phyloP scores from a whole-genome alignment of 2,797 vertebrate species.

The Schizothorax lantsangensis region DNA sequence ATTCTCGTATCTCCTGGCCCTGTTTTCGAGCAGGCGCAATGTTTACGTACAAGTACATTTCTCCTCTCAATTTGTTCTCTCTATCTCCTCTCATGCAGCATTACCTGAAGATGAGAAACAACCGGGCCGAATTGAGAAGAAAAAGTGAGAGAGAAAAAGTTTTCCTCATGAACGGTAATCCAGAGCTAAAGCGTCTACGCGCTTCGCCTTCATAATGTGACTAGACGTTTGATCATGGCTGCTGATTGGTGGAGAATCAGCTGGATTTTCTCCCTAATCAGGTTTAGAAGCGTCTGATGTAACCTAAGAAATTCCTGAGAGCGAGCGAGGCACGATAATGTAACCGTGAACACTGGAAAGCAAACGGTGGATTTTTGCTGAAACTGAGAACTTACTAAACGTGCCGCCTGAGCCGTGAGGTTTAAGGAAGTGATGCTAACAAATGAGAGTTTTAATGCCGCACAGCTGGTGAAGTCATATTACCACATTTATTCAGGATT shows the following conservation, averaged over 20 bases:
- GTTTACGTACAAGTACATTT: slow-evolving; percentile 54
- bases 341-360: neutral
- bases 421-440: slow-evolving; percentile 47
- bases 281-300: slow-evolving; percentile 24
- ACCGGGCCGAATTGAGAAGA: slow-evolving; percentile 12
- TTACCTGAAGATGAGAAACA: slow-evolving; percentile 37
- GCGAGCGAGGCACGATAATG: neutral
- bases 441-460: slow-evolving; percentile 41
- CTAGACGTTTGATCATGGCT: slow-evolving; percentile 16
- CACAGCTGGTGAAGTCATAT: slow-evolving; percentile 47
- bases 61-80: slow-evolving; percentile 57
- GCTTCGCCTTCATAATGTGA: slow-evolving; percentile 28
- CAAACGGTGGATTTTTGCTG: slow-evolving; percentile 18
- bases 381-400: slow-evolving; percentile 23
- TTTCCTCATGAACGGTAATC: slow-evolving; percentile 41
- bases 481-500: slow-evolving; percentile 39
- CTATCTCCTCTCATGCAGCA: slow-evolving; percentile 44
- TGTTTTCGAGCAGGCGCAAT: slow-evolving; percentile 21
- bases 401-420: slow-evolving; percentile 30
- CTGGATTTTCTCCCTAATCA: slow-evolving; percentile 29
- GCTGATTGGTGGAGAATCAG: slow-evolving; percentile 26
- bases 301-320: slow-evolving; percentile 5
- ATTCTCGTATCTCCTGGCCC: slow-evolving; percentile 67
- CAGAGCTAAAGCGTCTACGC: slow-evolving; percentile 20
- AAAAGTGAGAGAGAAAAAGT: slow-evolving; percentile 29